Evolutionary conservation across 2,113 vertebrate species (phyloP).

Genomic region (Syngnathus scovelli): DNA sequence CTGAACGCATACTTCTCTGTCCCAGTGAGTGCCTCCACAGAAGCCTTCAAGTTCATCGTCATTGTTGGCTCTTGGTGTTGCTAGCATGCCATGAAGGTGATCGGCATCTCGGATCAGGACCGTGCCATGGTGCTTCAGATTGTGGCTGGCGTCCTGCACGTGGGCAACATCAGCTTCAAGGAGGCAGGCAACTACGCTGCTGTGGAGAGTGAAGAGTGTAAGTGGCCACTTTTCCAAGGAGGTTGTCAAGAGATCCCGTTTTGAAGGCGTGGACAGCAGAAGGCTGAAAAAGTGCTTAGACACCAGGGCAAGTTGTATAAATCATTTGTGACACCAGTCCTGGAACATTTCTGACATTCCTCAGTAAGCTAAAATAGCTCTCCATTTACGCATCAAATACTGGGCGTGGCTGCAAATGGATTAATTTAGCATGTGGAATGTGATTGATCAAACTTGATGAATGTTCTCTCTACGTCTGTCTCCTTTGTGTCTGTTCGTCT

Average conservation of each 20-base stretch:
- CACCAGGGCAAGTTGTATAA: no score
- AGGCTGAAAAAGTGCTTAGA: neutral
- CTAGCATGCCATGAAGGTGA: constrained; percentile 95
- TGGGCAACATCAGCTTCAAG: constrained; percentile 94
- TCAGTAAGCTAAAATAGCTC: no score
- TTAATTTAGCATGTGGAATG: no score
- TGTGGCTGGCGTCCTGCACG: constrained; percentile 88
- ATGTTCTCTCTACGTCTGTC: no score
- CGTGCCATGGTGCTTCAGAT: constrained; percentile 89
- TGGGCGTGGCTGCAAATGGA: no score
- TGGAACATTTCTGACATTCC: no score
- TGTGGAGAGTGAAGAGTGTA: constrained; percentile 96
- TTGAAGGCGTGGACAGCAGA: neutral
- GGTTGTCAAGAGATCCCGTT: no score
- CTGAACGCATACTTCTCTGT: neutral
- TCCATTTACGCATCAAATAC: no score
- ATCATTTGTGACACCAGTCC: no score
- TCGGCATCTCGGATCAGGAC: constrained; percentile 84
- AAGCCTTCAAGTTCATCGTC: constrained; percentile 16
- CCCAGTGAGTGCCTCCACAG: constrained; percentile 30
- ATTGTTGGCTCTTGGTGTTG: constrained; percentile 23
- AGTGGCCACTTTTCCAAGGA: constrained; percentile 49
- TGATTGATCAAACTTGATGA: no score
- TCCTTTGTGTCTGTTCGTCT: no score
- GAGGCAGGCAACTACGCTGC: constrained; percentile 94